phyloP scores from a whole-genome alignment of 2,113 vertebrate genomes.

The Panurus biarmicus region DNA sequence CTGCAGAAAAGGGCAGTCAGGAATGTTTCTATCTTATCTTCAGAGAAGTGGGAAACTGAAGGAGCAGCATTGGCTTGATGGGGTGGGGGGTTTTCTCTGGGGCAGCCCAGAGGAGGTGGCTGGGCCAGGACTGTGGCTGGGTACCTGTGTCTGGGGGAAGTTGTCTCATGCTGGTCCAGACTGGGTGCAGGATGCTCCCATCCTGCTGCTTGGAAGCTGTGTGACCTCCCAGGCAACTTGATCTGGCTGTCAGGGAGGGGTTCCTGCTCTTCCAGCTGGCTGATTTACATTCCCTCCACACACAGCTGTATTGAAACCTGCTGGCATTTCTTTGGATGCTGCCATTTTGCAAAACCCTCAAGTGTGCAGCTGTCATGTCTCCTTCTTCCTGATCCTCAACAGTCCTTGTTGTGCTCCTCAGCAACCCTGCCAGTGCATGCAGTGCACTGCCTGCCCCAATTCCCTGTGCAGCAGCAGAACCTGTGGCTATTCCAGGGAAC shows the following conservation, averaged over 20 bases:
- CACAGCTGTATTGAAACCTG: not conserved
- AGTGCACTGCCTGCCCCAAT: not conserved
- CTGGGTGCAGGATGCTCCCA: not conserved
- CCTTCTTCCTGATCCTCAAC: not conserved
- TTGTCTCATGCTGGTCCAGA: fast-evolving
- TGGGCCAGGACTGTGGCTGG: not conserved
- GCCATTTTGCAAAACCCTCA: not conserved
- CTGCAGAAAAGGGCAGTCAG: not conserved
- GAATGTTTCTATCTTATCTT: not conserved
- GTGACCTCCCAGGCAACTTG: not conserved
- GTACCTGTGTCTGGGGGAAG: fast-evolving
- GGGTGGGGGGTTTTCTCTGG: not conserved
- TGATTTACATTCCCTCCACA: not conserved
- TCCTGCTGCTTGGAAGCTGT: not conserved
- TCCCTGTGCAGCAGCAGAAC: not conserved
- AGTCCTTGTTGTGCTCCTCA: not conserved
- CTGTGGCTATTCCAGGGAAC: not conserved
- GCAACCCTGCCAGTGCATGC: fast-evolving
- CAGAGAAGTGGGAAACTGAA: not conserved
- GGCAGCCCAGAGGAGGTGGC: fast-evolving
- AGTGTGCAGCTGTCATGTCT: not conserved
- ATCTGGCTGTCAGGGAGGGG: not conserved
- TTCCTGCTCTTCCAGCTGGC: not conserved
- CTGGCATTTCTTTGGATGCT: not conserved
- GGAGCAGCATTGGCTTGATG: not conserved